Conservation (phyloP, 2,113 vertebrate genomes). For the Sorex fumeus region DNA sequence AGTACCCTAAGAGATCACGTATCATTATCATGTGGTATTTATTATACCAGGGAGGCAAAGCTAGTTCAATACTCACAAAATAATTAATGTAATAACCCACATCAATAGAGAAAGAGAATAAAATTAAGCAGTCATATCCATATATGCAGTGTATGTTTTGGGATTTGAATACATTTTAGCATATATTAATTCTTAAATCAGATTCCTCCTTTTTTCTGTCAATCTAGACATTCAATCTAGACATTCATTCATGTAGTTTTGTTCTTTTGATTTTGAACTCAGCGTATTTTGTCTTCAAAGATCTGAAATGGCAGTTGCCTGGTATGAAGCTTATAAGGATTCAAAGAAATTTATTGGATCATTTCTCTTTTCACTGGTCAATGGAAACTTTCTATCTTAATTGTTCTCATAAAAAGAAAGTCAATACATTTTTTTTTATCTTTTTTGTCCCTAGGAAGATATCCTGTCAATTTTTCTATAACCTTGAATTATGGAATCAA, state of each 20-base stretch:
- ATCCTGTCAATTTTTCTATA: conserved; percentile 38
- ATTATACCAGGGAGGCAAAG: not conserved
- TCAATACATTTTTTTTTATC: conserved; percentile 16
- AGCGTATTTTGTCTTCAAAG: not conserved
- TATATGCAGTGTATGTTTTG: not conserved
- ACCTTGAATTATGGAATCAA: conserved; percentile 14
- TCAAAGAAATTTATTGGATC: not conserved
- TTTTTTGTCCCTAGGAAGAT: not conserved
- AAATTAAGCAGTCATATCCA: not conserved
- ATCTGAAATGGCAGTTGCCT: rapidly evolving
- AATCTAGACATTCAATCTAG: rapidly evolving
- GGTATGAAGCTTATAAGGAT: not conserved
- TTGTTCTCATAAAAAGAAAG: conserved; percentile 9
- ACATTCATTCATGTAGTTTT: not conserved
- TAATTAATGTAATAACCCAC: no score
- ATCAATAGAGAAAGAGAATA: not conserved
- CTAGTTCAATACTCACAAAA: not conserved
- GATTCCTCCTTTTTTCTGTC: not conserved
- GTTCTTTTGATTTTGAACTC: not conserved
- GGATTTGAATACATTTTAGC: not conserved
- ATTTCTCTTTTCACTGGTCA: not conserved
- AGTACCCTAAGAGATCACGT: not conserved
- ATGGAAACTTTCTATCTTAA: not conserved
- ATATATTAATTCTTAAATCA: not conserved
- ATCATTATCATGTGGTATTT: not conserved